phyloP scores from a whole-genome alignment of 1,140 invertebrate genomes.

The Drosophila albomicans region DNA sequence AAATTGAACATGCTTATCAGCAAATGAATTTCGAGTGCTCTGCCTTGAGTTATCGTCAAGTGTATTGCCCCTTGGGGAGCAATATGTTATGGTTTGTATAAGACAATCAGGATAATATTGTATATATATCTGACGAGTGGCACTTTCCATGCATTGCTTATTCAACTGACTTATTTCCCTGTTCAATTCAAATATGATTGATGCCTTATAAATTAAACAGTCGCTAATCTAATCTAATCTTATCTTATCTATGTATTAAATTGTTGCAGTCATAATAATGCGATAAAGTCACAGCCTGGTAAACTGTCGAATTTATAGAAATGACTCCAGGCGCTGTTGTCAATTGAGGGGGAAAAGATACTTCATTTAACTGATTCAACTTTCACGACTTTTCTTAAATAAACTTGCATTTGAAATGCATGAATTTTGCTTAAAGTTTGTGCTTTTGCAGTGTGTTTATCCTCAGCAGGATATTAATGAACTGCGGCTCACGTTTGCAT shows the following conservation, averaged over 20 bases:
- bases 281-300: conserved; percentile 16
- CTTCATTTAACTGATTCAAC: neutral
- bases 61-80: neutral
- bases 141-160: conserved; percentile 19
- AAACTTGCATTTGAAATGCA: neutral
- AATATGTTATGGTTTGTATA: conserved; percentile 29
- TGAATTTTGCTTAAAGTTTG: neutral
- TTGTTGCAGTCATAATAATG: neutral
- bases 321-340: conserved; percentile 12
- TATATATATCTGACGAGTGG: conserved; percentile 9
- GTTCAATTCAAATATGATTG: neutral
- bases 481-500: conserved; percentile 3
- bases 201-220: conserved; percentile 8
- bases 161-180: conserved; percentile 37
- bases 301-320: conserved; percentile 6
- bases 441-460: neutral
- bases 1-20: neutral
- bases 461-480: conserved; percentile 19
- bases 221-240: conserved; percentile 48
- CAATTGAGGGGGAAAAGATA: neutral
- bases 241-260: conserved; percentile 12
- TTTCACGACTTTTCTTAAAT: conserved; percentile 19
- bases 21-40: conserved; percentile 8
- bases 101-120: conserved; percentile 37
- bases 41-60: conserved; percentile 10